These are phyloP conservation scores for Platichthys flesus DNA, from an alignment of 2,113 vertebrate species.

Conservation along the genomic window DNA sequence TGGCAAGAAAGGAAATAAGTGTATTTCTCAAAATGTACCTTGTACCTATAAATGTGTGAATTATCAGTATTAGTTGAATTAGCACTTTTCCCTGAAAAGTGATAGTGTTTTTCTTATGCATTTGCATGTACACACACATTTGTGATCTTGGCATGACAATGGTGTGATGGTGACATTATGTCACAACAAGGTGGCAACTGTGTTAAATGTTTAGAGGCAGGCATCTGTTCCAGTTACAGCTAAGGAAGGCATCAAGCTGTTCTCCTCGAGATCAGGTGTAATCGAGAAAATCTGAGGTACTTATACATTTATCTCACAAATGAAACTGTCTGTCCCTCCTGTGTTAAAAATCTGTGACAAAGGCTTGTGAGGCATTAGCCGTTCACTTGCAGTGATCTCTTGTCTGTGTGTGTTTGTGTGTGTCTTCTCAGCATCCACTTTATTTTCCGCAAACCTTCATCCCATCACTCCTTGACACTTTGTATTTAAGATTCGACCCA, in stretches of 20 bases:
- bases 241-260: no score
- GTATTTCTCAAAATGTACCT: no score
- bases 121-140: no score
- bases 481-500: slow-evolving; percentile 29
- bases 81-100: neutral
- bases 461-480: slow-evolving; percentile 15
- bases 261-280: no score
- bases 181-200: neutral
- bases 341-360: no score
- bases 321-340: no score
- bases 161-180: neutral
- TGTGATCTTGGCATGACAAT: neutral
- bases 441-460: slow-evolving; percentile 16
- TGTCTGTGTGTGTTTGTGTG: neutral
- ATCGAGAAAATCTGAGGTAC: no score
- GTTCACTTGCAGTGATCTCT: neutral
- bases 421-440: slow-evolving; percentile 8
- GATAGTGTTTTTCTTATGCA: neutral
- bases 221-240: no score
- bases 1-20: neutral
- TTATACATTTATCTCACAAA: no score
- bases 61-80: neutral
- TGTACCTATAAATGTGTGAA: neutral
- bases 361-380: no score
- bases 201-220: neutral